A percentile compares a stretch with the other conserved stretches of the same genome.
These are phyloP conservation scores for Kryptopterus vitreolus DNA, from an alignment of 2,797 vertebrate species.

Conservation along the genomic window DNA sequence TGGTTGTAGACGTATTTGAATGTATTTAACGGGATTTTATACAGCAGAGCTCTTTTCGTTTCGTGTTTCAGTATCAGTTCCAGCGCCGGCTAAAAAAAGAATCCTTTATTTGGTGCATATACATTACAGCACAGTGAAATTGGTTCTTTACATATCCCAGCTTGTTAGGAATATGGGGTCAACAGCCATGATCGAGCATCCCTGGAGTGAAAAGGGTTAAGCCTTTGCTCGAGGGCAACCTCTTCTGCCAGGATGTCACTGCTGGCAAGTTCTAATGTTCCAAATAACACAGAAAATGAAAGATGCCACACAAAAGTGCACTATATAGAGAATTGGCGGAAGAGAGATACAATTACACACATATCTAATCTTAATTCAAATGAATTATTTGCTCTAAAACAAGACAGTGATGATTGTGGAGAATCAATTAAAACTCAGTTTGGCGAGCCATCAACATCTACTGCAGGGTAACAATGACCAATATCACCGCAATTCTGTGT, in stretches of 20 bases:
- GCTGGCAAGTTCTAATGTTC: not conserved
- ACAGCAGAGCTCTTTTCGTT: not conserved
- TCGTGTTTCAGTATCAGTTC: no score
- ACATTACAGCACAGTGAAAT: not conserved
- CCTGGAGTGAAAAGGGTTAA: not conserved
- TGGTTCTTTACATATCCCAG: not conserved
- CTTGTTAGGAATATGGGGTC: not conserved
- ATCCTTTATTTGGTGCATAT: not conserved
- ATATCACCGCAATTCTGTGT: not conserved
- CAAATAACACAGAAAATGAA: not conserved
- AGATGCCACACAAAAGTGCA: not conserved
- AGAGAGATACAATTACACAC: not conserved
- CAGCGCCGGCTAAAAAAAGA: not conserved
- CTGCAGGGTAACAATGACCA: not conserved
- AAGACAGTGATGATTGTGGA: not conserved
- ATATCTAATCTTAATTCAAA: not conserved
- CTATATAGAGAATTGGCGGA: not conserved
- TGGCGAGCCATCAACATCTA: not conserved
- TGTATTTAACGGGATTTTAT: not conserved
- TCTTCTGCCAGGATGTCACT: not conserved
- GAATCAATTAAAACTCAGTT: not conserved
- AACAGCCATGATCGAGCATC: not conserved
- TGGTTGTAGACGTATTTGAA: not conserved
- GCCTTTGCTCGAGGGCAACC: not conserved
- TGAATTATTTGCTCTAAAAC: not conserved